A percentile compares a stretch with the other conserved stretches of the same genome.
These are phyloP conservation scores for Dioctria rufipes DNA, from an alignment of 2,888 invertebrate species.

Conservation along the genomic window DNA sequence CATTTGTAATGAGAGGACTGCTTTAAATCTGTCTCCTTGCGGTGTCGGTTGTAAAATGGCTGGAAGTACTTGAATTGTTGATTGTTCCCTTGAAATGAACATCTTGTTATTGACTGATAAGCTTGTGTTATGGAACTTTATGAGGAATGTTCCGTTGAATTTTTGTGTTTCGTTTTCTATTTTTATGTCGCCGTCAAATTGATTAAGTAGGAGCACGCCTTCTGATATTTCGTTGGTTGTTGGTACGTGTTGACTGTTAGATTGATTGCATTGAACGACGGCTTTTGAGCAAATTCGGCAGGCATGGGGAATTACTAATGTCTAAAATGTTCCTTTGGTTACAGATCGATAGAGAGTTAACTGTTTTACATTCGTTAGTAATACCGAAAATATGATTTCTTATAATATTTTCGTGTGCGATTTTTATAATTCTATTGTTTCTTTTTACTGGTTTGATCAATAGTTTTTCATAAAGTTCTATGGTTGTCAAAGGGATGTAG, in stretches of 20 bases:
- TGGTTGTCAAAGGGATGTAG: too few species aligned
- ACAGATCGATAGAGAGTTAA: constrained; percentile 28
- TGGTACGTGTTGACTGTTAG: constrained; percentile 20
- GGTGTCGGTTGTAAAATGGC: too few species aligned
- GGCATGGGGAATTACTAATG: constrained; percentile 3
- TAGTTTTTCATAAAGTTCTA: too few species aligned
- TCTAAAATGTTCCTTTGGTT: constrained; percentile 9
- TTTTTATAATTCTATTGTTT: too few species aligned
- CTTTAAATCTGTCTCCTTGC: too few species aligned
- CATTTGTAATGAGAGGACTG: too few species aligned
- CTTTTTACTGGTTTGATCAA: too few species aligned
- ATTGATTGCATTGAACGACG: constrained; percentile 6
- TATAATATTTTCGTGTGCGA: too few species aligned
- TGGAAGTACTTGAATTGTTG: too few species aligned
- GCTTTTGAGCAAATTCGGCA: constrained; percentile 30
- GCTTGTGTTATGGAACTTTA: not conserved
- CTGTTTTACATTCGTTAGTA: not conserved
- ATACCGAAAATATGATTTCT: too few species aligned
- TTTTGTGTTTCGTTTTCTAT: constrained; percentile 1
- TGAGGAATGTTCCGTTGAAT: constrained; percentile 4
- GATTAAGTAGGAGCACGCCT: constrained; percentile 13
- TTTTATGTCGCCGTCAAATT: not conserved
- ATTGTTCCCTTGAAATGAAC: too few species aligned
- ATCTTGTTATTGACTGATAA: too few species aligned
- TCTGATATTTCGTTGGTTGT: constrained; percentile 1